Conservation (phyloP, 2,113 vertebrate species). For the Lutjanus erythropterus region DNA sequence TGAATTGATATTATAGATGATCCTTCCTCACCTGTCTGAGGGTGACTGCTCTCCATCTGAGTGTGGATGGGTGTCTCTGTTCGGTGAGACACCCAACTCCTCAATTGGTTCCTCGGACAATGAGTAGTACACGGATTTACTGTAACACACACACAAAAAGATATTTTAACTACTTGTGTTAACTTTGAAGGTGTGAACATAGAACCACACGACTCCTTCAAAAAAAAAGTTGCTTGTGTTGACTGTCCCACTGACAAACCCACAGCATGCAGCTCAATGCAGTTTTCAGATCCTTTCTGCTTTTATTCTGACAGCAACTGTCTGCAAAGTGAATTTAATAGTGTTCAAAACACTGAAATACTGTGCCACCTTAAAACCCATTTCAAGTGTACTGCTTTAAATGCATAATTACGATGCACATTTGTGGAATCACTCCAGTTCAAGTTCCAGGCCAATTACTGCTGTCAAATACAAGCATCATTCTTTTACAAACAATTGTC, state of each 20-base stretch:
- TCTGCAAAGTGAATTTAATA: neutral
- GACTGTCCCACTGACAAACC: neutral
- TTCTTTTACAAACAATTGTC: too few relatives aligned
- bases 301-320: neutral
- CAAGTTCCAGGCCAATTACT: too few relatives aligned
- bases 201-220: neutral
- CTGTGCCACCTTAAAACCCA: neutral
- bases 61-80: conserved; percentile 79
- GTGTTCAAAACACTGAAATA: neutral
- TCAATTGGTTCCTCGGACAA: conserved; percentile 78
- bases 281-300: neutral
- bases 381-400: neutral
- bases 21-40: conserved; percentile 80
- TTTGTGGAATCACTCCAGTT: neutral
- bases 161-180: neutral
- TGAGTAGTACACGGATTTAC: conserved; percentile 86
- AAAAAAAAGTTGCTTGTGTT: neutral
- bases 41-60: conserved; percentile 87
- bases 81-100: conserved; percentile 5
- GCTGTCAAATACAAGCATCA: too few relatives aligned
- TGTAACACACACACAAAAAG: conserved; percentile 53
- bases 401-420: neutral
- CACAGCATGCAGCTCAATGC: neutral
- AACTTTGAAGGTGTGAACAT: neutral
- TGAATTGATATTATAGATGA: fast-evolving